Percentiles rank a stretch among this genome's conserved stretches.
These are phyloP conservation scores for Anguilla marmorata DNA, from an alignment of 2,797 vertebrate genomes.

Conservation along the genomic window DNA sequence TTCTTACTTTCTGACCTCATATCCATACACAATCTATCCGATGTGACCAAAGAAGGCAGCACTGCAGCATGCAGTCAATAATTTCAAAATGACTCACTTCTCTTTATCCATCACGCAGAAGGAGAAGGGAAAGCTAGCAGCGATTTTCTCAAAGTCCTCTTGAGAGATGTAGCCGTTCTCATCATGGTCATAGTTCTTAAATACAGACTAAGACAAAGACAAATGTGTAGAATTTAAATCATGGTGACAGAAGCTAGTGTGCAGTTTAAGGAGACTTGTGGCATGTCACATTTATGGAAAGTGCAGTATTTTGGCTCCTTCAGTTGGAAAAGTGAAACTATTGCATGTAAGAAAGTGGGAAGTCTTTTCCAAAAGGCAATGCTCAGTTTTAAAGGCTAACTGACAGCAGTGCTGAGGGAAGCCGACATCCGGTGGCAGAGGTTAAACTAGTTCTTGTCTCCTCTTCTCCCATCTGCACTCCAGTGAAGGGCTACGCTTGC, in stretches of 20 bases:
- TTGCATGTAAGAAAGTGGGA: not conserved
- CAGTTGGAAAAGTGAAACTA: not conserved
- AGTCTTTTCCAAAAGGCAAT: not conserved
- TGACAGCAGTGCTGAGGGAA: not conserved
- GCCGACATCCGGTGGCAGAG: not conserved
- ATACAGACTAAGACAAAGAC: constrained; percentile 82
- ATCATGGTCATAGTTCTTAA: constrained; percentile 95
- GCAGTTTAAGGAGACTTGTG: not conserved
- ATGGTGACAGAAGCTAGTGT: not conserved
- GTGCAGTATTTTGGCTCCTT: not conserved
- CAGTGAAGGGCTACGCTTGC: not conserved
- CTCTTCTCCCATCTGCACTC: not conserved
- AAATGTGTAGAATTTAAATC: constrained; percentile 38
- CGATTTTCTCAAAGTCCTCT: constrained; percentile 95
- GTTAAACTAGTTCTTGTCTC: not conserved
- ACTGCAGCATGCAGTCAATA: not conserved
- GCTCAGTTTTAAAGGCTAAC: not conserved
- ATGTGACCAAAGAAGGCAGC: not conserved
- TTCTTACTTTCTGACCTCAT: not conserved
- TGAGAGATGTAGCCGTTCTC: constrained; percentile 95
- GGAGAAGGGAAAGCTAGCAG: constrained; percentile 90
- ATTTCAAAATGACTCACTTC: constrained; percentile 76
- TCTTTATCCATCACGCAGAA: constrained; percentile 96
- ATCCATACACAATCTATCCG: not conserved
- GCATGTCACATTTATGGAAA: not conserved